Evolutionary conservation across 1,140 invertebrate genomes (phyloP), one percentile per base, ranked within the genome.

Genomic region (Agrypnia vestita): DNA sequence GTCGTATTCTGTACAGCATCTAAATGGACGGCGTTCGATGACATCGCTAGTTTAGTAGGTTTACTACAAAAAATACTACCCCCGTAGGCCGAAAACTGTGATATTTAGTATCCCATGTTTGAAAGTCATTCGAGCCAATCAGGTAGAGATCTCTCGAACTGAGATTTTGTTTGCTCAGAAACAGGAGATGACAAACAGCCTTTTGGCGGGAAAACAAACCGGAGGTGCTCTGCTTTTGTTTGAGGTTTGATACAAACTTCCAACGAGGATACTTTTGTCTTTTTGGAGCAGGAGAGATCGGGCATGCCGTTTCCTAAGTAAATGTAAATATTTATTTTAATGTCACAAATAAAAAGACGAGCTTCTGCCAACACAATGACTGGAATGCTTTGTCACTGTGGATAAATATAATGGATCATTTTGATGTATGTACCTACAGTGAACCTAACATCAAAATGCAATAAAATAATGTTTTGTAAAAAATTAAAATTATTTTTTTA

Each of bases 241-340:
- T 7, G 55, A 67, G 61, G 61, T 78, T 46, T 80, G 80, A 78
- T 73, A 74, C 76, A 81, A 81, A 75, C 71, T 73, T 56, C 69
- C 55, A 35, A 43, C 49, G 8, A 15, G 21, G 19, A 25, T 21
- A 12, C 44, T 51, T 78, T 64, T 78, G 59, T 75, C 47, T 81
- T 71, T 51, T 51, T 62, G 21, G 47, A 44, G 47, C 12, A 15
- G 15, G 44, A 64, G 46, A 78, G 49, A 81, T 81, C 59, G 46
- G 56, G 76, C 46, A 67, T 74, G 53, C 64, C 73, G 17, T 56
- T 49, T 4, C 19, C 49, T 76, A 82, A 82, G 80, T 79, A 82
- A 82, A 82, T 82, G 77, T 76, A 82, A 82, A 82, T 79, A 82
- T 82, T 82, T 79, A 62, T 76, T 82, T 79, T 78, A 35, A 72